phyloP scores from a whole-genome alignment of 2,888 invertebrate genomes.

The Elmis aenea region DNA sequence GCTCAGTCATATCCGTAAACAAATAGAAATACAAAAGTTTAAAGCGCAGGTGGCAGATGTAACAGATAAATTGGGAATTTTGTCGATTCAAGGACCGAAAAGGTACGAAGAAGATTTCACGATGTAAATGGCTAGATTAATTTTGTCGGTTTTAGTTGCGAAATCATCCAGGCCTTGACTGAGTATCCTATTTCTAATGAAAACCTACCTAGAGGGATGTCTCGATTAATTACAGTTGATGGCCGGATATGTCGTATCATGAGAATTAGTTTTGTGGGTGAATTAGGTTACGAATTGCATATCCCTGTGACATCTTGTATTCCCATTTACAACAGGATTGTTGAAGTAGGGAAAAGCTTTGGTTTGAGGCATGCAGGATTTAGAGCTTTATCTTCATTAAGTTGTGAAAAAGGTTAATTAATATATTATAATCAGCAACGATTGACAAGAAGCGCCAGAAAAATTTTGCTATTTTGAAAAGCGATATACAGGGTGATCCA shows the following conservation, averaged over 20 bases:
- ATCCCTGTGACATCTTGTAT: conserved; percentile 66
- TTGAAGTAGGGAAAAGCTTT: conserved; percentile 53
- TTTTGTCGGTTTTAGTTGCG: conserved; percentile 49
- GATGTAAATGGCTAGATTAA: neutral
- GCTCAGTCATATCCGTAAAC: conserved; percentile 64
- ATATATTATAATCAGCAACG: neutral
- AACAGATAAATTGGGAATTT: conserved; percentile 71
- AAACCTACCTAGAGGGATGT: conserved; percentile 59
- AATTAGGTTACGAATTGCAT: conserved; percentile 86
- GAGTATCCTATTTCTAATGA: conserved; percentile 58
- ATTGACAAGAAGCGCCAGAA: too few species aligned
- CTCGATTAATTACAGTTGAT: conserved; percentile 53
- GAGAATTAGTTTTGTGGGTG: conserved; percentile 80
- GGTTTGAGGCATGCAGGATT: conserved; percentile 78
- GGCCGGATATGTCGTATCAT: conserved; percentile 56
- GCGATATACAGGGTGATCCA: too few species aligned
- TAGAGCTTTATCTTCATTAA: conserved; percentile 80
- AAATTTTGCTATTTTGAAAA: too few species aligned
- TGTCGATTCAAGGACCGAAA: conserved; percentile 81
- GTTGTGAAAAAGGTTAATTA: conserved; percentile 74
- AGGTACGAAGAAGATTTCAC: too few species aligned
- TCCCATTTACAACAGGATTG: conserved; percentile 59
- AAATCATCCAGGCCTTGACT: conserved; percentile 57
- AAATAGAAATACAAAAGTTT: conserved; percentile 65
- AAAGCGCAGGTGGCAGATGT: conserved; percentile 70